Conservation (phyloP, 2,888 invertebrate genomes). For the Iselma pallidipennis region DNA sequence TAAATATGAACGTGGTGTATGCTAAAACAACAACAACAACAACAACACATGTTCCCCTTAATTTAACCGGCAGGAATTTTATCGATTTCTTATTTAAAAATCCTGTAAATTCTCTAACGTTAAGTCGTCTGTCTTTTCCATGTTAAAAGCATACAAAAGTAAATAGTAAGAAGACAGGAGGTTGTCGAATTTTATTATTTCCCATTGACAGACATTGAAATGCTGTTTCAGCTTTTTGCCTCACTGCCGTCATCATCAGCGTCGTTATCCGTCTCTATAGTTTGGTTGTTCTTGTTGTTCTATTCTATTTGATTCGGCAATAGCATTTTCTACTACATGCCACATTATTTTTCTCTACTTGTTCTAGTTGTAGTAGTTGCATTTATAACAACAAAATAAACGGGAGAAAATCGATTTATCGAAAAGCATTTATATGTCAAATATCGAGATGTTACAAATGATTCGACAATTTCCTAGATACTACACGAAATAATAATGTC, state of each 20-base stretch:
- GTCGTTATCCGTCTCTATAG: constrained; percentile 7
- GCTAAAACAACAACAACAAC: neutral
- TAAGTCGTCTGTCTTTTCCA: constrained; percentile 18
- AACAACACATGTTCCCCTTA: neutral
- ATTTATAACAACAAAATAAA: no score
- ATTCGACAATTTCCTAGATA: neutral
- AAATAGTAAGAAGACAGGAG: constrained; percentile 3
- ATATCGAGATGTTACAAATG: constrained; percentile 12
- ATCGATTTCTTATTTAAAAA: neutral
- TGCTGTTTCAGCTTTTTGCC: constrained; percentile 20
- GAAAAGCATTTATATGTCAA: constrained; percentile 18
- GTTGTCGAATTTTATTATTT: constrained; percentile 26
- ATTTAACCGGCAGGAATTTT: neutral
- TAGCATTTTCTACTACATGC: no score
- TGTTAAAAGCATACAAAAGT: constrained; percentile 44
- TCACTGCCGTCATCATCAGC: neutral
- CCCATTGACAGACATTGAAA: constrained; percentile 24
- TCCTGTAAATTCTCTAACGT: neutral
- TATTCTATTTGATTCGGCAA: constrained; percentile 3
- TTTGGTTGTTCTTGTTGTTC: constrained; percentile 6
- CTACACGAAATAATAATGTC: no score
- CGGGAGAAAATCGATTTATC: constrained; percentile 17
- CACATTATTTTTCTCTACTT: constrained; percentile 13
- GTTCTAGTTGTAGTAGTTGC: no score
- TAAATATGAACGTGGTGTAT: no score